A percentile compares a stretch with the other conserved stretches of the same genome.
Conservation (phyloP, 2,888 invertebrate species). For the Tridacna crocea region DNA sequence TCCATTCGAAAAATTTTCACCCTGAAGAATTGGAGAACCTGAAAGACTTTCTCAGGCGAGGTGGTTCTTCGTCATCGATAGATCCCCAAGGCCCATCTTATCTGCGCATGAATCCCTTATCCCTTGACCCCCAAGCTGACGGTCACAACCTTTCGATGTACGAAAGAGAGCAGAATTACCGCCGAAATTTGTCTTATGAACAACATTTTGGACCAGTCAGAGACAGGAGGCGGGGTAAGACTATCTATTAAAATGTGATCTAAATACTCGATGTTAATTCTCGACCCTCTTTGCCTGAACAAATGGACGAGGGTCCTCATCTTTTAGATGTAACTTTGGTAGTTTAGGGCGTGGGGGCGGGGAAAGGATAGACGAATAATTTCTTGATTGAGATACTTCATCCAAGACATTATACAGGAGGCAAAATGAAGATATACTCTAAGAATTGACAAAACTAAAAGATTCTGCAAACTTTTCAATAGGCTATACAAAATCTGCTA, state of each 20-base stretch:
- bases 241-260: background rate
- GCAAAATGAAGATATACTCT: too few species aligned
- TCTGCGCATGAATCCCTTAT: background rate
- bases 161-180: background rate
- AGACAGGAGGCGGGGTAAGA: slow-evolving; percentile 10
- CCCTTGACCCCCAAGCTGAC: background rate
- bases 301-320: too few species aligned
- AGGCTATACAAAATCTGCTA: too few species aligned
- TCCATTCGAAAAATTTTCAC: slow-evolving; percentile 56
- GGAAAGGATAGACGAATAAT: too few species aligned
- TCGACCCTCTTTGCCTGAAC: too few species aligned
- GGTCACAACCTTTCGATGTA: background rate
- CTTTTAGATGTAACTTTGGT: too few species aligned
- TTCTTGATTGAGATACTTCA: too few species aligned
- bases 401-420: too few species aligned
- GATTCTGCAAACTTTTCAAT: too few species aligned
- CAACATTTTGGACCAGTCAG: background rate
- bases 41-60: slow-evolving; percentile 34
- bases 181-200: background rate
- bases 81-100: background rate
- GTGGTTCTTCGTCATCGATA: background rate
- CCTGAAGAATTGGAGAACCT: slow-evolving; percentile 59
- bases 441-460: too few species aligned
- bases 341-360: too few species aligned
- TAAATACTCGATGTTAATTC: too few species aligned